These are phyloP conservation scores for Athene cunicularia DNA, from an alignment of 2,113 vertebrate genomes.

Conservation along the genomic window DNA sequence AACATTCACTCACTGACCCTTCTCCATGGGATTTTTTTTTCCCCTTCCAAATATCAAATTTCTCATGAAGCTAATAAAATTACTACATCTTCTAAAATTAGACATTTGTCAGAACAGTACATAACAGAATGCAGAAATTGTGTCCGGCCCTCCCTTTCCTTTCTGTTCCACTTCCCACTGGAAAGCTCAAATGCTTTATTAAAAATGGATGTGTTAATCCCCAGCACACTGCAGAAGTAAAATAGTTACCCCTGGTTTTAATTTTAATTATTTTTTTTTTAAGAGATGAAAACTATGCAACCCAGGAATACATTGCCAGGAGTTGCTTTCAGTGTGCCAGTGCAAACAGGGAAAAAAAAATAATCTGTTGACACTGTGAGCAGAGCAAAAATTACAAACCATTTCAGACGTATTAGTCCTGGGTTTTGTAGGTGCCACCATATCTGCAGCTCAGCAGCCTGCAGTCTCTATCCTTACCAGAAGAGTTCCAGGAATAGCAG, in stretches of 20 bases:
- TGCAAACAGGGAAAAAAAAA: fast-evolving
- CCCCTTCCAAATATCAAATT: background rate
- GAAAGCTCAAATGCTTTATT: background rate
- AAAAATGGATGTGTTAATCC: background rate
- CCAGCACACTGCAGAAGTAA: background rate
- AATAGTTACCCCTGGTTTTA: fast-evolving
- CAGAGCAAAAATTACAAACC: fast-evolving
- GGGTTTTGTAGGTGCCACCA: fast-evolving
- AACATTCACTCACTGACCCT: background rate
- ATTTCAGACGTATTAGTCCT: fast-evolving
- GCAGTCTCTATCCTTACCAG: background rate
- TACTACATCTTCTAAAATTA: background rate
- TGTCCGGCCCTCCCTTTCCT: background rate
- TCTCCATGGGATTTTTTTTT: background rate
- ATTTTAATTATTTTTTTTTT: background rate
- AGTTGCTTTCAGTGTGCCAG: fast-evolving
- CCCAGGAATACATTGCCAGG: fast-evolving
- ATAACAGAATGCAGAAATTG: fast-evolving
- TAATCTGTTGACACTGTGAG: fast-evolving
- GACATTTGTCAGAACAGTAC: background rate
- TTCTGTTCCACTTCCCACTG: fast-evolving
- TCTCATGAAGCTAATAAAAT: background rate
- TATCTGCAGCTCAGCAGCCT: background rate
- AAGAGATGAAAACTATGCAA: background rate
- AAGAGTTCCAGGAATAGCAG: background rate